Conservation (phyloP, 2,113 vertebrate species). For the Drymodes brunneopygia region DNA sequence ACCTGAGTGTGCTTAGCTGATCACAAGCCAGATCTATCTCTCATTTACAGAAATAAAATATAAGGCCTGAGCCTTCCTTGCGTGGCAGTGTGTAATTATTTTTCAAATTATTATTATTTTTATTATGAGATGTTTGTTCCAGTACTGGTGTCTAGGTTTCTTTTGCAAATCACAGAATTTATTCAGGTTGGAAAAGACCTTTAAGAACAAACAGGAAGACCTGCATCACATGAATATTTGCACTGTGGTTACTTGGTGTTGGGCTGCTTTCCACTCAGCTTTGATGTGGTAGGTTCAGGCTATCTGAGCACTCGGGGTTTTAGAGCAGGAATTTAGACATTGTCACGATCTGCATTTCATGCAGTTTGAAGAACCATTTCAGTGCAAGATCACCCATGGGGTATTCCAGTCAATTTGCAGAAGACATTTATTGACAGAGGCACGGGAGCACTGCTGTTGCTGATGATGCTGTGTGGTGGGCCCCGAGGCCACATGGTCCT, state of each 20-base stretch:
- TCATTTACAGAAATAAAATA: conserved; percentile 44
- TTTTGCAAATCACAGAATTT: background rate
- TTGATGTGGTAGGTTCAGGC: background rate
- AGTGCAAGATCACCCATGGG: accelerated
- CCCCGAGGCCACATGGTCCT: accelerated
- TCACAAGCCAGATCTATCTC: conserved; percentile 17
- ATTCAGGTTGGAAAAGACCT: background rate
- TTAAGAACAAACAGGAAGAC: accelerated
- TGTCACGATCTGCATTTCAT: accelerated
- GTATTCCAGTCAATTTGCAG: background rate
- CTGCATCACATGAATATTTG: accelerated
- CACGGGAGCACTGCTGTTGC: accelerated
- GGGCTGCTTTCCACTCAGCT: background rate
- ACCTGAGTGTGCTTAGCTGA: background rate
- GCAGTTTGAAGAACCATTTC: background rate
- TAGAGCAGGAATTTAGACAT: background rate
- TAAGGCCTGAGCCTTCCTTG: background rate
- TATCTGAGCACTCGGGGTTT: accelerated
- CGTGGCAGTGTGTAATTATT: background rate
- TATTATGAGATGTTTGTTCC: background rate
- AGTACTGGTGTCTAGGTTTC: accelerated
- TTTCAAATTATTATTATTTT: background rate
- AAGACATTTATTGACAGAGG: accelerated
- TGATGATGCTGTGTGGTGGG: accelerated
- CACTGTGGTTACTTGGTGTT: background rate